Evolutionary conservation across 64 coral and sea anemone genomes (phyloP).

Genomic region (Montipora efflorescens): DNA sequence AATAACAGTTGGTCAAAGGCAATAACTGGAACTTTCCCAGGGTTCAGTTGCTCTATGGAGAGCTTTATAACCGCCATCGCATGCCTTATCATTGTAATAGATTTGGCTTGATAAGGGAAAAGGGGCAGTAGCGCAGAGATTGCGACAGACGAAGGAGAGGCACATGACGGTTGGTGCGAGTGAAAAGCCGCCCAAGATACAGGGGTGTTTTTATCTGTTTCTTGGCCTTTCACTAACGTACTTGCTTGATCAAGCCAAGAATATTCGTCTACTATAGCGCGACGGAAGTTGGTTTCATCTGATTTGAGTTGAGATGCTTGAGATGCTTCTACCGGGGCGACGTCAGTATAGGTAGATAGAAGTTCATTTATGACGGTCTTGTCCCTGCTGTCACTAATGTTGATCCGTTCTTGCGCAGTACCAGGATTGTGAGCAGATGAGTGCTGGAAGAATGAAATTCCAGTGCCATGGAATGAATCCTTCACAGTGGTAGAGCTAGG

Average conservation of each 20-base stretch:
- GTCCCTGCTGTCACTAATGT: background rate
- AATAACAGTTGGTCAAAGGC: too few relatives aligned
- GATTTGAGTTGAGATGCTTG: background rate
- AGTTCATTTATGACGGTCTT: background rate
- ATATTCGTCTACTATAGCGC: constrained; percentile 1
- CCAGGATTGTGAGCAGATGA: too few relatives aligned
- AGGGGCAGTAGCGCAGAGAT: too few relatives aligned
- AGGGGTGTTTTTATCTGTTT: background rate
- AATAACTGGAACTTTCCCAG: too few relatives aligned
- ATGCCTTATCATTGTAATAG: too few relatives aligned
- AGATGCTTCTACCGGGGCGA: background rate
- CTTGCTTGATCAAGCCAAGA: constrained; percentile 1
- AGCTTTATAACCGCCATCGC: too few relatives aligned
- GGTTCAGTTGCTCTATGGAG: too few relatives aligned
- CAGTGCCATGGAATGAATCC: constrained; percentile 54
- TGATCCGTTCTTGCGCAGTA: too few relatives aligned
- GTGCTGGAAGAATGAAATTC: constrained; percentile 14
- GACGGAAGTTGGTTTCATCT: background rate
- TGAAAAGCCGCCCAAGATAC: too few relatives aligned
- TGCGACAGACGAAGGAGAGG: too few relatives aligned
- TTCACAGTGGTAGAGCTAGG: constrained; percentile 57
- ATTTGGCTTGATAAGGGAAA: too few relatives aligned
- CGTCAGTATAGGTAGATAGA: constrained; percentile 4
- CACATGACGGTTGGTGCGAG: background rate
- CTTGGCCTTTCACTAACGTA: background rate